These are phyloP conservation scores for Oncopodura yosiiana DNA, from an alignment of 1,140 invertebrate genomes.

Conservation along the genomic window DNA sequence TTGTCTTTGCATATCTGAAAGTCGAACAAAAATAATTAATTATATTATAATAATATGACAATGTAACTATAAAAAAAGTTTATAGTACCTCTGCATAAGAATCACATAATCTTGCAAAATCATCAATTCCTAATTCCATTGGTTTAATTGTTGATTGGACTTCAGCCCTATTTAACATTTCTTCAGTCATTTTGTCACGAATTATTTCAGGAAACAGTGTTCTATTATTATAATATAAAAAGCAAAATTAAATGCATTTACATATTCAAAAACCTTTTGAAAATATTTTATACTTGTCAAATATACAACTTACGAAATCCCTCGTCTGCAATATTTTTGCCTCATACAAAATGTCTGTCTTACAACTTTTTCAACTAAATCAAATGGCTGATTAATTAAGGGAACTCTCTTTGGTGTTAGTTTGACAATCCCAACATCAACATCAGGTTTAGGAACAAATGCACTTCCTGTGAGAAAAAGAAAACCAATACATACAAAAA, in stretches of 20 bases:
- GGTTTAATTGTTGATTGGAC: conserved; percentile 59
- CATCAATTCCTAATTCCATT: conserved; percentile 61
- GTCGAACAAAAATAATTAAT: background rate
- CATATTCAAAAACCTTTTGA: background rate
- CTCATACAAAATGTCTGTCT: conserved; percentile 76
- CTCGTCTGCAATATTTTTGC: conserved; percentile 67
- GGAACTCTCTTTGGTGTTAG: conserved; percentile 70
- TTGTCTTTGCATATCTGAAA: conserved; percentile 25
- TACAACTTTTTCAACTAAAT: conserved; percentile 80
- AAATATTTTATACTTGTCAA: background rate
- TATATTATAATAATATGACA: background rate
- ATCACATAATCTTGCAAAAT: conserved; percentile 64
- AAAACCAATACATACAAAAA: conserved; percentile 5
- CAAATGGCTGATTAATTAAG: conserved; percentile 66
- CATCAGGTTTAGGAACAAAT: conserved; percentile 88
- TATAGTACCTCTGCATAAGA: conserved; percentile 49
- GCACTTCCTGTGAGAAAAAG: conserved; percentile 49
- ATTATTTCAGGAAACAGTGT: conserved; percentile 66
- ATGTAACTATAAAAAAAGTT: background rate
- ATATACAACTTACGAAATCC: conserved; percentile 47
- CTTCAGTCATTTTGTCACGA: conserved; percentile 52
- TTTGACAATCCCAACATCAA: conserved; percentile 90
- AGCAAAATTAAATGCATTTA: background rate
- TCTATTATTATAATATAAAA: no score
- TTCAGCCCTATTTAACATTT: conserved; percentile 61